phyloP scores from a whole-genome alignment of 2,888 invertebrate species.

The Petrolisthes cinctipes region DNA sequence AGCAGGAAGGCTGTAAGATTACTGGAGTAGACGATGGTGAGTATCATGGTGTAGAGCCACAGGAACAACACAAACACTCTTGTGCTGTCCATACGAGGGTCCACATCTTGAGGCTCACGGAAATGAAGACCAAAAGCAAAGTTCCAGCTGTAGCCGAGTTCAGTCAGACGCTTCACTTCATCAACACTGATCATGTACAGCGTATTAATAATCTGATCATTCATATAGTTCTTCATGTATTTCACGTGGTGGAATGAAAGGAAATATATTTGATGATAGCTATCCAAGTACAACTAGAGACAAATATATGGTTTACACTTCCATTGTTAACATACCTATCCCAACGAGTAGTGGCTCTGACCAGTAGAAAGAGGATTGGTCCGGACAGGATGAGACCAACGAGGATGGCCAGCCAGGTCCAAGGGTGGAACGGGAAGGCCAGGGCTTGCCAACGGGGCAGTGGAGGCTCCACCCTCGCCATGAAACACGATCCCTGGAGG shows the following conservation, averaged over 20 bases:
- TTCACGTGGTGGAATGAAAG: no score
- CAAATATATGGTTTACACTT: no score
- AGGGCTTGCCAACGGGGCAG: slow-evolving; percentile 57
- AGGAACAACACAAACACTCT: slow-evolving; percentile 35
- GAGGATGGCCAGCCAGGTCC: slow-evolving; percentile 51
- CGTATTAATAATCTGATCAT: neutral
- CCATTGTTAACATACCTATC: no score
- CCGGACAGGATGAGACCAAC: slow-evolving; percentile 30
- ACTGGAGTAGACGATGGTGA: slow-evolving; percentile 60
- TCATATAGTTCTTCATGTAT: no score
- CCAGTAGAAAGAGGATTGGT: slow-evolving; percentile 32
- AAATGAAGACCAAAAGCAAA: slow-evolving; percentile 32
- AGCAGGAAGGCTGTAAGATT: slow-evolving; percentile 67
- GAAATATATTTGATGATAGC: no score
- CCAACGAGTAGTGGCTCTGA: neutral
- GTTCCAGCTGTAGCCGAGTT: slow-evolving; percentile 12
- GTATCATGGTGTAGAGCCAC: slow-evolving; percentile 56
- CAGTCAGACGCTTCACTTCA: neutral
- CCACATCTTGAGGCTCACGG: neutral
- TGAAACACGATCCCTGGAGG: slow-evolving; percentile 35
- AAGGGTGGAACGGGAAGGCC: slow-evolving; percentile 51
- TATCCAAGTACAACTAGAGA: no score
- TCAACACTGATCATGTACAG: neutral
- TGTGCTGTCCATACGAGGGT: slow-evolving; percentile 26
- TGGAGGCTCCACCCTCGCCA: slow-evolving; percentile 53